Conservation (phyloP, 2,113 vertebrate genomes). For the Spermophilus dauricus region DNA sequence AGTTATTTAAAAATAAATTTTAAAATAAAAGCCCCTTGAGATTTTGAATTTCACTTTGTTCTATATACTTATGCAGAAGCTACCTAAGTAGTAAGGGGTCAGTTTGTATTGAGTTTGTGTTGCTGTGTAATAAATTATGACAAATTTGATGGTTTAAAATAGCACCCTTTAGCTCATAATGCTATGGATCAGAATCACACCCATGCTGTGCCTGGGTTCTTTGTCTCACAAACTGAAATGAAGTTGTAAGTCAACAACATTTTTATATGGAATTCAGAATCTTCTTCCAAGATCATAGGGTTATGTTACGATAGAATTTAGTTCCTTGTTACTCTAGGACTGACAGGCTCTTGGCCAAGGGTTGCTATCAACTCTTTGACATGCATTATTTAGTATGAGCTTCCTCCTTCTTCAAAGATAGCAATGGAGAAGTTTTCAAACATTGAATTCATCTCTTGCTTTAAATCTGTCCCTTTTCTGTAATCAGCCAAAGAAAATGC, state of each 20-base stretch:
- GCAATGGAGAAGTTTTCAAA: background rate
- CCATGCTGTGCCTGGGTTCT: background rate
- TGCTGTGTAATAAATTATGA: background rate
- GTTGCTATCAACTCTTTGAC: background rate
- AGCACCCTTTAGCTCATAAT: background rate
- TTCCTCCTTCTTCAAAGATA: background rate
- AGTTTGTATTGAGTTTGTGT: slow-evolving; percentile 21
- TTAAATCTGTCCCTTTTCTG: background rate
- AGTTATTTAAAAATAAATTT: slow-evolving; percentile 15
- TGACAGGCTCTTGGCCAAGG: background rate
- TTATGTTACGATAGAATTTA: background rate
- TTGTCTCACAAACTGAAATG: background rate
- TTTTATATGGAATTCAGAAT: background rate
- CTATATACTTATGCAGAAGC: background rate
- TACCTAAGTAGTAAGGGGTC: background rate
- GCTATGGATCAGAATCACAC: background rate
- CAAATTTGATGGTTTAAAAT: background rate
- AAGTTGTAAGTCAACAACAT: background rate
- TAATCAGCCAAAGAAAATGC: background rate
- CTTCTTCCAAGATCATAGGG: background rate
- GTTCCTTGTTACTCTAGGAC: background rate
- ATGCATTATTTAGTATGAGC: background rate
- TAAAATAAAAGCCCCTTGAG: background rate
- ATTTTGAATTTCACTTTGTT: background rate
- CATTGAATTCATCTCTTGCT: background rate